Evolutionary conservation across 2,113 vertebrate species (phyloP).

Genomic region (Pipa parva): DNA sequence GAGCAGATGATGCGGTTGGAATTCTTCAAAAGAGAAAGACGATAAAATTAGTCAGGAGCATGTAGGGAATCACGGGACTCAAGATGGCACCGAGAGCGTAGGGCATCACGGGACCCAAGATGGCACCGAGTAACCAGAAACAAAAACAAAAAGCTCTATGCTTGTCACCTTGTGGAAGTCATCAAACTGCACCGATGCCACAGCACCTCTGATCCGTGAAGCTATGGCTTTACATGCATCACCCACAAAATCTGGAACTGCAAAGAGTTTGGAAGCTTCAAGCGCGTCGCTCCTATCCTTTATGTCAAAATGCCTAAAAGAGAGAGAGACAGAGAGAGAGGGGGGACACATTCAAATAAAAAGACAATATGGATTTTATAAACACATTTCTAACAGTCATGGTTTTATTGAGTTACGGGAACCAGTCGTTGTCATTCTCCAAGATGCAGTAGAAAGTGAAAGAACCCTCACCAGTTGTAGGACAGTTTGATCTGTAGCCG

Average conservation of each 20-base stretch:
- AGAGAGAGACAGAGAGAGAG: not conserved
- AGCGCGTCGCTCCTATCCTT: slow-evolving; percentile 29
- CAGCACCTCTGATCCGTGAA: slow-evolving; percentile 76
- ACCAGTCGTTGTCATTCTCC: too few species aligned
- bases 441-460: too few species aligned
- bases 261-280: slow-evolving; percentile 66
- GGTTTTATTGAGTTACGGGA: not conserved
- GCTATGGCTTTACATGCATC: slow-evolving; percentile 85
- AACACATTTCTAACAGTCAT: not conserved
- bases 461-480: slow-evolving; percentile 76
- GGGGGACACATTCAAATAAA: not conserved
- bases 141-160: not conserved
- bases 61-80: too few species aligned
- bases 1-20: slow-evolving; percentile 83
- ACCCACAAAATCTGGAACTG: slow-evolving; percentile 78
- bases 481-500: slow-evolving; percentile 84
- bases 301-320: slow-evolving; percentile 78
- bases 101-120: too few species aligned
- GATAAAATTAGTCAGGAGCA: too few species aligned
- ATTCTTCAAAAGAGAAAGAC: slow-evolving; percentile 61
- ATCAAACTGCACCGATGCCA: slow-evolving; percentile 84
- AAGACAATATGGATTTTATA: not conserved
- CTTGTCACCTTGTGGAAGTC: slow-evolving; percentile 83
- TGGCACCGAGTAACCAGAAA: not conserved
- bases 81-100: not conserved